Percentiles rank a stretch among this genome's conserved stretches.
Conservation (phyloP, 2,888 invertebrate genomes). For the Hypercompe scribonia region DNA sequence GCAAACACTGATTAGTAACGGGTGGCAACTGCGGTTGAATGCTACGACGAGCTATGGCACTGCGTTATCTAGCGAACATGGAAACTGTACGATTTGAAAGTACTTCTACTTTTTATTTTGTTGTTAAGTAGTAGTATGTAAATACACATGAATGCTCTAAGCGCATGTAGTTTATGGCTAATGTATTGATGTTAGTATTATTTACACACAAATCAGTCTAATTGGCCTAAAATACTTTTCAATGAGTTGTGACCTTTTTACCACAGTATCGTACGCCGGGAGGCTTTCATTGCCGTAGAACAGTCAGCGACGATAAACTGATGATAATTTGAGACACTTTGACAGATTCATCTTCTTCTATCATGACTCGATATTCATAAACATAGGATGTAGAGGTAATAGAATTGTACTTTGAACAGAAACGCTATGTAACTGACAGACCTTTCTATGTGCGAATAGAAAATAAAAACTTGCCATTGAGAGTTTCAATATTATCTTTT, state of each 20-base stretch:
- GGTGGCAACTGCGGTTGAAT: conserved; percentile 58
- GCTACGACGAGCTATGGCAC: conserved; percentile 47
- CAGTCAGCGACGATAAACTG: too few species aligned
- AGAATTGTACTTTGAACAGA: too few species aligned
- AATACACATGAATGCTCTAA: neutral
- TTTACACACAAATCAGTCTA: neutral
- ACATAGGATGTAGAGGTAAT: too few species aligned
- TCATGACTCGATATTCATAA: too few species aligned
- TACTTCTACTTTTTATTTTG: neutral
- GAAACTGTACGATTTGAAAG: conserved; percentile 21
- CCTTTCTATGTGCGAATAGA: too few species aligned
- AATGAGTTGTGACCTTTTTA: too few species aligned
- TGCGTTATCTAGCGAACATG: conserved; percentile 31
- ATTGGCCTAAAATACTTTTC: too few species aligned
- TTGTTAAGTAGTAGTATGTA: neutral
- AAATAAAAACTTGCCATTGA: neutral
- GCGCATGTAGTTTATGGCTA: neutral
- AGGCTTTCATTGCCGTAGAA: too few species aligned
- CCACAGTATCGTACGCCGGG: too few species aligned
- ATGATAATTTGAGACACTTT: neutral
- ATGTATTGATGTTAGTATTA: neutral
- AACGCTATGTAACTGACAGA: too few species aligned
- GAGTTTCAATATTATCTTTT: neutral
- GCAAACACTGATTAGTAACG: conserved; percentile 68
- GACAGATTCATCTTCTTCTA: neutral